A percentile compares a stretch with the other conserved stretches of the same genome.
Evolutionary conservation across 2,888 invertebrate genomes (phyloP).

Genomic region (Ophioninae sp.): DNA sequence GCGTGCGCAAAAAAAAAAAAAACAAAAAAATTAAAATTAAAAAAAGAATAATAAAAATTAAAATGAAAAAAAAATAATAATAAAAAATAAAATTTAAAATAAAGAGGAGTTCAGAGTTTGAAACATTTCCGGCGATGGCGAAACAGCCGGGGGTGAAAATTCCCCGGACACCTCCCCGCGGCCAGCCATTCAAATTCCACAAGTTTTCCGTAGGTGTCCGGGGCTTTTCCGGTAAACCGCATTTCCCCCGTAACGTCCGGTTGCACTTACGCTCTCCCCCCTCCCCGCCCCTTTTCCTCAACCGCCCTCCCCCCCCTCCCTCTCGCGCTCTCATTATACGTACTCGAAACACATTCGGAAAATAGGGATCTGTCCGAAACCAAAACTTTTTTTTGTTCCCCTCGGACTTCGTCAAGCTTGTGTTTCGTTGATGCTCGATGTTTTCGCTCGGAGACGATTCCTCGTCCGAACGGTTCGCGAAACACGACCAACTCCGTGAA

Average conservation of each 20-base stretch:
- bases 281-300: too few species aligned
- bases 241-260: conserved; percentile 66
- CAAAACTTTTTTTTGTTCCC: conserved; percentile 56
- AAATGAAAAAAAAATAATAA: too few species aligned
- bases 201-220: conserved; percentile 64
- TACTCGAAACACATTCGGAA: conserved; percentile 34
- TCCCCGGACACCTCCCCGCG: not conserved
- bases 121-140: not conserved
- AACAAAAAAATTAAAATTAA: too few species aligned
- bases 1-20: too few species aligned
- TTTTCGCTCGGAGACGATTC: conserved; percentile 15
- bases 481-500: too few species aligned
- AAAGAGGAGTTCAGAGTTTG: not conserved
- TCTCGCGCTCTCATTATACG: conserved; percentile 62
- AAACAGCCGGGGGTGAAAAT: conserved; percentile 7
- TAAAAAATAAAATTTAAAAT: not conserved
- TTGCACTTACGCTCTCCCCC: conserved; percentile 62
- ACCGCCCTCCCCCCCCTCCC: too few species aligned
- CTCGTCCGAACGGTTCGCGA: conserved; percentile 29
- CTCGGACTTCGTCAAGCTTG: conserved; percentile 42
- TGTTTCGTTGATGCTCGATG: not conserved
- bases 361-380: conserved; percentile 35
- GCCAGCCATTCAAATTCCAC: conserved; percentile 58
- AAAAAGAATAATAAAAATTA: too few species aligned
- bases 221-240: conserved; percentile 71